Conservation (phyloP, 30 jellyfish, hydroid and myxozoan species). For the Phacellophora camtschatica region DNA sequence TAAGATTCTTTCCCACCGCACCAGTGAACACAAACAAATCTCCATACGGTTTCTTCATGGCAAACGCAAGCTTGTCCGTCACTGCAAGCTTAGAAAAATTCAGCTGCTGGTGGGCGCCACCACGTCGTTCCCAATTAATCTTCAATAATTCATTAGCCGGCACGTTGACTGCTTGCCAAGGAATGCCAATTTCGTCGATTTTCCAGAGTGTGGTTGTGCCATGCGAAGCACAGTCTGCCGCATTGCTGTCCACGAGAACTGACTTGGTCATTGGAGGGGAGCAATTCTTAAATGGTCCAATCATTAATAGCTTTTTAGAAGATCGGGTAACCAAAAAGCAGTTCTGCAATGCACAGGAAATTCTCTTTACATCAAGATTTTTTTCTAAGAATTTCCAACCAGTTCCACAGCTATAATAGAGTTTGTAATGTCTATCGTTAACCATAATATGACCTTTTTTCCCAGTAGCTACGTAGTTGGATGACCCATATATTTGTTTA, state of each 20-base stretch:
- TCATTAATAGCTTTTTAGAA: neutral
- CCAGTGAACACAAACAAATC: neutral
- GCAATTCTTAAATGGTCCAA: neutral
- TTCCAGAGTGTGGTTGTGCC: slow-evolving; percentile 11
- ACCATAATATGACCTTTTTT: no score
- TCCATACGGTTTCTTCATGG: neutral
- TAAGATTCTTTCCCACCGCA: no score
- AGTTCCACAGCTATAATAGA: no score
- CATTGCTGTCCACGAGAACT: neutral
- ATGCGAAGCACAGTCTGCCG: neutral
- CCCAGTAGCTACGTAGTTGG: no score
- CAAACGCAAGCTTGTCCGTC: neutral
- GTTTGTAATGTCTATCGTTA: no score
- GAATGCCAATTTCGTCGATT: neutral
- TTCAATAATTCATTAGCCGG: neutral
- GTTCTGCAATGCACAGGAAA: no score
- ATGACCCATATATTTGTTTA: no score
- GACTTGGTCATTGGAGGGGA: neutral
- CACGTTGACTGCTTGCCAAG: slow-evolving; percentile 7
- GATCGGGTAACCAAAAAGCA: no score
- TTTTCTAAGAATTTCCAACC: no score
- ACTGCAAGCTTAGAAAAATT: neutral
- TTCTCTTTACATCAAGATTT: no score
- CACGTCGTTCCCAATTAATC: slow-evolving; percentile 15
- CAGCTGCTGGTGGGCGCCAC: neutral